phyloP scores from a whole-genome alignment of 2,888 invertebrate species.

The Mantis religiosa region DNA sequence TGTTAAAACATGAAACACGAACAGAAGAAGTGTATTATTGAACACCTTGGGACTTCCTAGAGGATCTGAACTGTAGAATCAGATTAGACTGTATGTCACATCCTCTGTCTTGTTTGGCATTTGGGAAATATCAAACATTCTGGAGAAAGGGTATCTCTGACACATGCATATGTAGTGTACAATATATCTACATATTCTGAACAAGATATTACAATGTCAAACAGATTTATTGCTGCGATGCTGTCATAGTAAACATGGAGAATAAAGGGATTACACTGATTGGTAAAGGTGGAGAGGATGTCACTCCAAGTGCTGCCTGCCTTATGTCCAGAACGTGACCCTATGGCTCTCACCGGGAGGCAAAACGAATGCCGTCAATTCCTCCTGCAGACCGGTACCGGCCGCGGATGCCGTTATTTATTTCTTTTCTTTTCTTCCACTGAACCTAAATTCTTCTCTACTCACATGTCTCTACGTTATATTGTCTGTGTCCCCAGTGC shows the following conservation, averaged over 20 bases:
- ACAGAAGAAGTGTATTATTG: too few species aligned
- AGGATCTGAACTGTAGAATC: too few species aligned
- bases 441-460: background rate
- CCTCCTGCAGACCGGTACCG: background rate
- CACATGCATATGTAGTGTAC: background rate
- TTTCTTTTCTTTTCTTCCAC: conserved; percentile 5
- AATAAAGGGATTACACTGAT: background rate
- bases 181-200: background rate
- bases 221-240: background rate
- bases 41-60: too few species aligned
- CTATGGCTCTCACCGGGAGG: background rate
- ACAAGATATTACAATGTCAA: background rate
- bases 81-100: too few species aligned
- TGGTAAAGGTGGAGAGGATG: background rate
- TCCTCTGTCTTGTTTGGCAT: too few species aligned
- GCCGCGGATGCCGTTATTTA: background rate
- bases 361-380: conserved; percentile 14
- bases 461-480: conserved; percentile 7
- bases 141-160: too few species aligned
- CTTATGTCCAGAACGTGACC: background rate
- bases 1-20: too few species aligned
- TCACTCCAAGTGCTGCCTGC: background rate
- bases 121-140: too few species aligned
- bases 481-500: background rate
- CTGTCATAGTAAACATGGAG: background rate